Conservation (phyloP, 2,797 vertebrate genomes). For the Monodelphis domestica region DNA sequence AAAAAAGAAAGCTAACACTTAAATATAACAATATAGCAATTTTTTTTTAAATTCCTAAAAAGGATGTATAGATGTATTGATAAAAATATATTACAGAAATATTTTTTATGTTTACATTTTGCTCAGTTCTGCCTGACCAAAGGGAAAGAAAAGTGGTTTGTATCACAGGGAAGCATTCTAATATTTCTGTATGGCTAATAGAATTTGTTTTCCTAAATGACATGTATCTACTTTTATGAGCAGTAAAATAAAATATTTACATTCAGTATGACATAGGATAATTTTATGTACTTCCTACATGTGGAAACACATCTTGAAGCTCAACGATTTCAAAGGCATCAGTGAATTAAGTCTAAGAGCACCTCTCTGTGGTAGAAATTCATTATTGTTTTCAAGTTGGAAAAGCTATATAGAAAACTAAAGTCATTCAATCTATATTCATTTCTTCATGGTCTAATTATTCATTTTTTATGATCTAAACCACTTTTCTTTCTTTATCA, state of each 20-base stretch:
- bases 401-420: background rate
- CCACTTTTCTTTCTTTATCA: background rate
- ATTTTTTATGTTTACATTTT: no score
- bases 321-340: background rate
- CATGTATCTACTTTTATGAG: background rate
- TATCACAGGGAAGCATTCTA: background rate
- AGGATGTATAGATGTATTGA: background rate
- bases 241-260: background rate
- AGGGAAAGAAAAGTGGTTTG: background rate
- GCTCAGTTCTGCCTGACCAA: no score
- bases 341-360: conserved; percentile 16
- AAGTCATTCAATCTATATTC: background rate
- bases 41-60: background rate
- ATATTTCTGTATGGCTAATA: background rate
- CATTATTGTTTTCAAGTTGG: background rate
- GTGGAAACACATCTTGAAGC: background rate
- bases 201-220: conserved; percentile 14
- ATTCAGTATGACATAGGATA: conserved; percentile 1
- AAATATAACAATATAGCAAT: background rate
- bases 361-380: conserved; percentile 45
- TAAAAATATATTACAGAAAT: no score
- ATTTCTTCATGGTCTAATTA: background rate
- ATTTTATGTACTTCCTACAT: background rate
- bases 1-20: background rate
- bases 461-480: background rate